A percentile compares a stretch with the other conserved stretches of the same genome.
Conservation (phyloP, 2,113 vertebrate species). For the Campylomormyrus tamandua region DNA sequence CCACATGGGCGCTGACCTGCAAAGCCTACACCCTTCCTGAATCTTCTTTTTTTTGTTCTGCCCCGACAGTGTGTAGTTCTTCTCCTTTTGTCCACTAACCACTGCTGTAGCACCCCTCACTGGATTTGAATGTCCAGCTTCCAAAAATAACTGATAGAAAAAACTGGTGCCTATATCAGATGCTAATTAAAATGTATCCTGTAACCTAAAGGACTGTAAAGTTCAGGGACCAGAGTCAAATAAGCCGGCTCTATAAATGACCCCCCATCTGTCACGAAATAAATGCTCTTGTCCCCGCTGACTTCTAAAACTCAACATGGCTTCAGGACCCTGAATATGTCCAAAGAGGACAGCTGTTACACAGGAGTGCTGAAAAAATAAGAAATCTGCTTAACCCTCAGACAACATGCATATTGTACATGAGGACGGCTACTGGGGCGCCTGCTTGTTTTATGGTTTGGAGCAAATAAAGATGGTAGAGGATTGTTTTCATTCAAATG, state of each 20-base stretch:
- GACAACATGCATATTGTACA: background rate
- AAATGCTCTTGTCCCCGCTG: constrained; percentile 42
- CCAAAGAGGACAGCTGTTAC: background rate
- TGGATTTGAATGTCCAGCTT: background rate
- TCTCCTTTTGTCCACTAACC: background rate
- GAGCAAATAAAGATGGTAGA: background rate
- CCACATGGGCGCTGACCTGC: background rate
- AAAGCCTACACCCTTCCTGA: background rate
- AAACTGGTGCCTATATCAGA: background rate
- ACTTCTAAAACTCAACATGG: constrained; percentile 43
- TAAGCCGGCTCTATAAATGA: background rate
- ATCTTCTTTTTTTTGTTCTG: background rate
- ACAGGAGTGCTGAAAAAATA: background rate
- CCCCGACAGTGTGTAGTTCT: background rate
- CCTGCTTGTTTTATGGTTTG: background rate
- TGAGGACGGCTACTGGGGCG: background rate
- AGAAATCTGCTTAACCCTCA: no score
- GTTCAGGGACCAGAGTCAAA: background rate
- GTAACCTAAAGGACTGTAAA: background rate
- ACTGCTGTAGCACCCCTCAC: background rate
- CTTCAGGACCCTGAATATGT: background rate
- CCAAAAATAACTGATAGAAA: background rate
- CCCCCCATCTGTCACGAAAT: constrained; percentile 45
- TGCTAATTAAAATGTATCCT: background rate
- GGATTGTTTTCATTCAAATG: background rate